Evolutionary conservation across 1,140 invertebrate species (phyloP).

Genomic region (Stenopsyche tienmushanensis): DNA sequence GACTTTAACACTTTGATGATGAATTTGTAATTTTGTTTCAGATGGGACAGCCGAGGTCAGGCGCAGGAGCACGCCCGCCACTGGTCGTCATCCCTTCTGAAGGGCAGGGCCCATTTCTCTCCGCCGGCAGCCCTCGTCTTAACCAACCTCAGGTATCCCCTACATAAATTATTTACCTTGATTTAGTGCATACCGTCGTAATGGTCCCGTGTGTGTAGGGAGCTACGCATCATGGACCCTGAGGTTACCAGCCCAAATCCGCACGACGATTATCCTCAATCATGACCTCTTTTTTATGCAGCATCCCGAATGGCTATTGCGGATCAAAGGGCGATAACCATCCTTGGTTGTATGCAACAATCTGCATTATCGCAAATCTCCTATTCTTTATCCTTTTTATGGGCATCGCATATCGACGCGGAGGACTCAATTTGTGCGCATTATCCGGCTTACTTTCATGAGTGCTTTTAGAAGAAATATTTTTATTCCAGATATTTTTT

Average conservation of each 20-base stretch:
- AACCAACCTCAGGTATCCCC: constrained; percentile 32
- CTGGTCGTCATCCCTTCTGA: constrained; percentile 33
- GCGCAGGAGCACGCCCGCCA: constrained; percentile 33
- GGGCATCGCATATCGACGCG: too few relatives aligned
- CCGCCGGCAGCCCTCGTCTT: constrained; percentile 31
- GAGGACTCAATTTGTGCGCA: too few relatives aligned
- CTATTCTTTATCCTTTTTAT: too few relatives aligned
- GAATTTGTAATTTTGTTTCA: constrained; percentile 23
- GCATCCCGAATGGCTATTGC: too few relatives aligned
- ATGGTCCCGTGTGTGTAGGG: background rate
- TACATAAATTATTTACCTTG: constrained; percentile 10
- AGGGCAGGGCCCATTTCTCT: constrained; percentile 35
- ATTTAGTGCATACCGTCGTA: background rate
- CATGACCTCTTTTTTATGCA: background rate
- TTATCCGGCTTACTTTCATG: too few relatives aligned
- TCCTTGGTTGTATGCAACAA: too few relatives aligned
- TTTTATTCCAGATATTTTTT: too few relatives aligned
- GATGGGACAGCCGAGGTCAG: constrained; percentile 35
- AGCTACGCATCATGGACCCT: background rate
- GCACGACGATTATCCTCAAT: constrained; percentile 13
- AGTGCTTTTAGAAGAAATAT: too few relatives aligned
- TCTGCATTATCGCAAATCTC: too few relatives aligned
- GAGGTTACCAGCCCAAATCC: background rate
- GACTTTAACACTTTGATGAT: background rate
- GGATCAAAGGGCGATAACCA: too few relatives aligned